Percentiles rank a stretch among this genome's conserved stretches.
These are phyloP conservation scores for Sylvicapra grimmia DNA, from an alignment of 2,113 vertebrate species.

Conservation along the genomic window DNA sequence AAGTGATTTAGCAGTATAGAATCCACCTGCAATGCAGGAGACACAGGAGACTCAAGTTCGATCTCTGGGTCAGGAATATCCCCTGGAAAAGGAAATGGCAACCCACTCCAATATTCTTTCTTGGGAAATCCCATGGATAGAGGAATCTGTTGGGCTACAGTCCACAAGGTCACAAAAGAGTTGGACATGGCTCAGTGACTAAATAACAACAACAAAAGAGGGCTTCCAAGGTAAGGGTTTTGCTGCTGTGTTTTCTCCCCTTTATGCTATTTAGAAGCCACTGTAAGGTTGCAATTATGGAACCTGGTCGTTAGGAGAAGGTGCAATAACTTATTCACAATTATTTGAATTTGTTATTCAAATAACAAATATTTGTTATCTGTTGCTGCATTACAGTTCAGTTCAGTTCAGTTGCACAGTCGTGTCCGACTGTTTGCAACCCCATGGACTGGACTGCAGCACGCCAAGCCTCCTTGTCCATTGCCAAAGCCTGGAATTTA, in stretches of 20 bases:
- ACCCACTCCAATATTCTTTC: not conserved
- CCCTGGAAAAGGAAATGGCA: not conserved
- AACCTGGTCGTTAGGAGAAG: not conserved
- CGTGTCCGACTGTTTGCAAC: fast-evolving
- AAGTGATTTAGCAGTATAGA: not conserved
- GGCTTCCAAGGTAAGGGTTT: not conserved
- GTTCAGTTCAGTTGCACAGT: not conserved
- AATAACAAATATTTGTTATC: not conserved
- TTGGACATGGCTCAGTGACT: not conserved
- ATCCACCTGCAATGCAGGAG: not conserved
- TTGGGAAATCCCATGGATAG: not conserved
- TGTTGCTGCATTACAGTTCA: not conserved
- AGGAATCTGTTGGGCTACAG: not conserved
- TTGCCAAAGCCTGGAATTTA: not conserved
- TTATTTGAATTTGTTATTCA: not conserved
- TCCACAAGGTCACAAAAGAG: not conserved
- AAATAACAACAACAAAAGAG: not conserved
- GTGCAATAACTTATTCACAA: not conserved
- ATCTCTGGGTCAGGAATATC: not conserved
- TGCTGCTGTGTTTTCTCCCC: not conserved
- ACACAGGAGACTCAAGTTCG: not conserved
- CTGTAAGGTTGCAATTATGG: not conserved
- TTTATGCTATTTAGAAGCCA: not conserved
- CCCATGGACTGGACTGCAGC: not conserved
- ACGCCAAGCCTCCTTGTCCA: not conserved